Evolutionary conservation across 2,797 vertebrate species (phyloP).

Genomic region (Psittacula derbiana): DNA sequence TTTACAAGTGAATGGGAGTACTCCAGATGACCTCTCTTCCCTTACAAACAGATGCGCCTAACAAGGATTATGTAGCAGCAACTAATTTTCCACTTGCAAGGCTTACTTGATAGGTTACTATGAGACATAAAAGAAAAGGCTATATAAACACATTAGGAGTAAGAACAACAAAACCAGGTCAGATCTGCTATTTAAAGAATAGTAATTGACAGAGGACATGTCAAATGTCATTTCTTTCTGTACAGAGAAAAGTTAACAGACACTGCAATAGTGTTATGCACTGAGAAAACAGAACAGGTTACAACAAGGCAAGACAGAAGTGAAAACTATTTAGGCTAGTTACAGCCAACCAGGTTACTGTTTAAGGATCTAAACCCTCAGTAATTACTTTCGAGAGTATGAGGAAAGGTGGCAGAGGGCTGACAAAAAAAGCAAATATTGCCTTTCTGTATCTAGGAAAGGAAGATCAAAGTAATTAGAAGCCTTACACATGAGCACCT

Average conservation of each 20-base stretch:
- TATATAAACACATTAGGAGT: not conserved
- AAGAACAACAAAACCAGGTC: not conserved
- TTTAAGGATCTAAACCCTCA: not conserved
- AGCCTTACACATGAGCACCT: fast-evolving
- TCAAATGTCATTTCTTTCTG: not conserved
- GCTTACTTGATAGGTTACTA: not conserved
- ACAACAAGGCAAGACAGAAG: not conserved
- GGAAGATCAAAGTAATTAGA: not conserved
- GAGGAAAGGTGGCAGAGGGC: not conserved
- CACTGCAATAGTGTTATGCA: not conserved
- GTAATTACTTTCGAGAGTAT: not conserved
- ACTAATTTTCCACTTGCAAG: not conserved
- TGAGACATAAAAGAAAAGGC: not conserved
- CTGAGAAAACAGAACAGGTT: not conserved
- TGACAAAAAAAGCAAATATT: not conserved
- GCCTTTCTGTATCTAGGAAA: not conserved
- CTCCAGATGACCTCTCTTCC: not conserved
- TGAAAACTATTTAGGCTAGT: not conserved
- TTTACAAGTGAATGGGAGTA: not conserved
- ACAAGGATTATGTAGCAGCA: not conserved
- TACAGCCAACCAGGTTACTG: not conserved
- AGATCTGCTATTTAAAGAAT: not conserved
- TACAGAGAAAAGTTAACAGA: not conserved
- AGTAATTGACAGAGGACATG: not conserved
- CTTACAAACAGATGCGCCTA: not conserved